A percentile compares a stretch with the other conserved stretches of the same genome.
phyloP scores from a whole-genome alignment of 2,113 vertebrate genomes.

The Phoenicopterus ruber region DNA sequence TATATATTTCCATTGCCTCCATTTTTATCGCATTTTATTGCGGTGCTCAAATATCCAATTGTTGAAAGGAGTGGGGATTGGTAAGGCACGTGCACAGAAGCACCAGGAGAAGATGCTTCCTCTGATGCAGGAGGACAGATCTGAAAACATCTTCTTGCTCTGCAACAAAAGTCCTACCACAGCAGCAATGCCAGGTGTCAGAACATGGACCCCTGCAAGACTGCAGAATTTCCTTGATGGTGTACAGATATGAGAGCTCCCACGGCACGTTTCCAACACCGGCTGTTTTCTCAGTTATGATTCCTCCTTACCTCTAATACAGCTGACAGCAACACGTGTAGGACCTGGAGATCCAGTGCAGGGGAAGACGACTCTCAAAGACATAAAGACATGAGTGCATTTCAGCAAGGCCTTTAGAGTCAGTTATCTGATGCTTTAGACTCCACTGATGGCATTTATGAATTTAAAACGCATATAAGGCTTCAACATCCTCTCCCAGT shows the following conservation, averaged over 20 bases:
- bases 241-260: background rate
- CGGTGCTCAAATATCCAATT: background rate
- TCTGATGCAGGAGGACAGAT: background rate
- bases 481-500: background rate
- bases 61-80: no score
- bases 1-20: background rate
- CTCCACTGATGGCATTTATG: background rate
- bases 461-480: background rate
- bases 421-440: background rate
- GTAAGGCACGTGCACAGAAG: background rate
- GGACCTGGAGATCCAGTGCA: background rate
- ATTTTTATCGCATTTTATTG: background rate
- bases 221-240: background rate
- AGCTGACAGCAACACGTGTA: background rate
- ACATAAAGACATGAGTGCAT: background rate
- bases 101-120: background rate
- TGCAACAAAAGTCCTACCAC: background rate
- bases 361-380: background rate
- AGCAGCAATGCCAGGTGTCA: background rate
- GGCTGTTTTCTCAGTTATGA: background rate
- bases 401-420: background rate
- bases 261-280: background rate
- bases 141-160: background rate
- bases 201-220: background rate
- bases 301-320: background rate